Percentiles rank a stretch among this genome's conserved stretches.
These are phyloP conservation scores for Tromatobia lineatoria DNA, from an alignment of 2,888 invertebrate genomes.

Conservation along the genomic window DNA sequence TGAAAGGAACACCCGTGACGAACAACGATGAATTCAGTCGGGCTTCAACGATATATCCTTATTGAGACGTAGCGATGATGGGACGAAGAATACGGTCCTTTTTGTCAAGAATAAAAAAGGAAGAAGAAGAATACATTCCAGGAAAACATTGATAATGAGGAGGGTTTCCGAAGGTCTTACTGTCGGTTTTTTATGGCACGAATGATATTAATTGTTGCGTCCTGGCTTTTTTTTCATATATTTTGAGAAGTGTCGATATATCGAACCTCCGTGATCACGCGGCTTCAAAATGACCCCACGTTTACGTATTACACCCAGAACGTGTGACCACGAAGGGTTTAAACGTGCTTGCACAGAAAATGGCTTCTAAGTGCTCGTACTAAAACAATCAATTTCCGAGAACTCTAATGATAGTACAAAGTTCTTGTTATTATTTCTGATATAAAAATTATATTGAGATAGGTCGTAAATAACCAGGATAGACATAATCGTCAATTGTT, in stretches of 20 bases:
- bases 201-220: too few relatives aligned
- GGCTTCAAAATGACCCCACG: too few relatives aligned
- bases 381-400: background rate
- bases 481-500: conserved; percentile 26
- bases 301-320: too few relatives aligned
- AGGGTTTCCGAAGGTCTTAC: background rate
- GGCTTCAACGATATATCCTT: conserved; percentile 73
- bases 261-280: too few relatives aligned
- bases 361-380: background rate
- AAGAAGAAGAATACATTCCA: conserved; percentile 73
- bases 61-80: conserved; percentile 74
- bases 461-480: background rate
- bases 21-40: conserved; percentile 72
- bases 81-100: conserved; percentile 71
- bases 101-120: too few relatives aligned
- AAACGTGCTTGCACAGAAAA: background rate
- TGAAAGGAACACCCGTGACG: conserved; percentile 47
- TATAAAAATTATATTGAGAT: conserved; percentile 9
- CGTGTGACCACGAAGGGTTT: too few relatives aligned
- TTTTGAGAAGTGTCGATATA: background rate
- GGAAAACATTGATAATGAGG: conserved; percentile 69
- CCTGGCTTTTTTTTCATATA: too few relatives aligned
- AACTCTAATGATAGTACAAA: background rate
- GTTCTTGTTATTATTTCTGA: conserved; percentile 19
- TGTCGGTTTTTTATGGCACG: background rate